phyloP scores from a whole-genome alignment of 2,113 vertebrate genomes.

The Lasiurus cinereus region DNA sequence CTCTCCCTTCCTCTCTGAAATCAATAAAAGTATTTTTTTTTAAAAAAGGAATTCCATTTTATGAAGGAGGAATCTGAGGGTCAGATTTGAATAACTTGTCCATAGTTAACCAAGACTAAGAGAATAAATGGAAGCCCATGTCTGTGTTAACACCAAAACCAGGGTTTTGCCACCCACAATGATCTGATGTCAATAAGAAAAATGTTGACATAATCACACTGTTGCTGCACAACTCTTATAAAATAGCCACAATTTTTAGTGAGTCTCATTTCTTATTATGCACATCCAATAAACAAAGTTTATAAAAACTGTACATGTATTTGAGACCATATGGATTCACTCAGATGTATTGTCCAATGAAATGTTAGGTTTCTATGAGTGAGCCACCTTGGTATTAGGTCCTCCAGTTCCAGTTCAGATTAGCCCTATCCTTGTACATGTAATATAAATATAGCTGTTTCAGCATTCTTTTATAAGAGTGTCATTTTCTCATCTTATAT shows the following conservation, averaged over 20 bases:
- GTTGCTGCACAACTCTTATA: not conserved
- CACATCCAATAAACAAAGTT: not conserved
- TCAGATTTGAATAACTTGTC: not conserved
- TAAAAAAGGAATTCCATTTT: not conserved
- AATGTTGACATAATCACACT: not conserved
- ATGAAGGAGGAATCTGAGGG: not conserved
- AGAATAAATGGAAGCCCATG: not conserved
- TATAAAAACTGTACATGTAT: not conserved
- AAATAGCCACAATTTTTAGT: not conserved
- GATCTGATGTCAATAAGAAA: not conserved
- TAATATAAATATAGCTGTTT: conserved; percentile 8
- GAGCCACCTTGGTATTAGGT: too few species aligned
- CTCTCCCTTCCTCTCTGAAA: too few species aligned
- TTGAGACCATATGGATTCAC: not conserved
- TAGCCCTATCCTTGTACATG: not conserved
- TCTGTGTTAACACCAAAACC: not conserved
- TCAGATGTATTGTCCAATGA: not conserved
- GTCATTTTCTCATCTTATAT: not conserved
- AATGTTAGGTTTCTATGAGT: not conserved
- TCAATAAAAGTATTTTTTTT: too few species aligned
- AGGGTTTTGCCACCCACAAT: not conserved
- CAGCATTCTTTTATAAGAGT: not conserved
- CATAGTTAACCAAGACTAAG: not conserved
- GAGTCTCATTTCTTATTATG: not conserved
- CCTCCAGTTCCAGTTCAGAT: not conserved